phyloP scores from a whole-genome alignment of 1,140 invertebrate species.

The Pseudoatta argentina region DNA sequence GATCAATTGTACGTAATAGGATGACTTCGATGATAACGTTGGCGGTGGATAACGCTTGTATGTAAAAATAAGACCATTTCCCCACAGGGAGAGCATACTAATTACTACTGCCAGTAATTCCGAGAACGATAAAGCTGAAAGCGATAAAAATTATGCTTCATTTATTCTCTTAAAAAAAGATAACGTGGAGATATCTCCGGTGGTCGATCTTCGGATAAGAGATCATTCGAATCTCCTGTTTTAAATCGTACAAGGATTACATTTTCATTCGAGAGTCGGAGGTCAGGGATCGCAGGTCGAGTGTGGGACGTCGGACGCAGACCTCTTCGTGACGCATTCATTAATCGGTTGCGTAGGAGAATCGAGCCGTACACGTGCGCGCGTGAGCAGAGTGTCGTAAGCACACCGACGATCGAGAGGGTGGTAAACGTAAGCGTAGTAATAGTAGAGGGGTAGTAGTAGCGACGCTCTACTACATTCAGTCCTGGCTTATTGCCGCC shows the following conservation, averaged over 20 bases:
- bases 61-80: neutral
- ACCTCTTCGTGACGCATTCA: conserved; percentile 70
- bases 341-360: conserved; percentile 73
- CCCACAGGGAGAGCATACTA: neutral
- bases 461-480: conserved; percentile 21
- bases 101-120: neutral
- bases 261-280: neutral
- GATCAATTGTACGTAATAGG: conserved; percentile 53
- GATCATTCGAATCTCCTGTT: neutral
- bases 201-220: neutral
- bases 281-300: conserved; percentile 32
- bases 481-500: conserved; percentile 44
- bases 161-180: neutral
- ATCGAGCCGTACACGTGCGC: conserved; percentile 60
- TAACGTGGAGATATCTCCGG: neutral
- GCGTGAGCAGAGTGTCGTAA: conserved; percentile 44
- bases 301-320: conserved; percentile 14
- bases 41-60: neutral
- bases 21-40: neutral
- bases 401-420: conserved; percentile 45
- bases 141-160: neutral
- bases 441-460: conserved; percentile 55
- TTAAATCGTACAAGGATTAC: neutral
- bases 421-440: conserved; percentile 57
- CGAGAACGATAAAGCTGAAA: neutral